These are phyloP conservation scores for Palaemon carinicauda DNA, from an alignment of 1,140 invertebrate genomes.

Conservation along the genomic window DNA sequence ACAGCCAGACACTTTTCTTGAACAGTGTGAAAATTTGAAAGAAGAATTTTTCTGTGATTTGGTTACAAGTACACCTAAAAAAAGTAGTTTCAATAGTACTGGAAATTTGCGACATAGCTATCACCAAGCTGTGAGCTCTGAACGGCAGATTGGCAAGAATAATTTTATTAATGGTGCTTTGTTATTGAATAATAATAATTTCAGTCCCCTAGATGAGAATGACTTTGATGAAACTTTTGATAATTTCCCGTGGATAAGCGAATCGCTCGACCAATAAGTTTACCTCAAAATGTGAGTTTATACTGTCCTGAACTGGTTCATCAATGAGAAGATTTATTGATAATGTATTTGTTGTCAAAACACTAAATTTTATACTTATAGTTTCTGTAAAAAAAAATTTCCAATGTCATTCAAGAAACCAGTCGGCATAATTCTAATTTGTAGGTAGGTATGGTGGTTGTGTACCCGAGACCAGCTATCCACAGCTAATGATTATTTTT, in stretches of 20 bases:
- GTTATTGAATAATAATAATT: constrained; percentile 50
- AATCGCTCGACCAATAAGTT: constrained; percentile 44
- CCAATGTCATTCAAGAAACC: too few relatives aligned
- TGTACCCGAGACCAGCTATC: too few relatives aligned
- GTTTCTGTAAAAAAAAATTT: too few relatives aligned
- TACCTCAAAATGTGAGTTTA: constrained; percentile 26
- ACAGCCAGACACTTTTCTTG: constrained; percentile 29
- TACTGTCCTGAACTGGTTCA: background rate
- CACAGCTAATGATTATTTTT: too few relatives aligned
- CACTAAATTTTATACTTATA: too few relatives aligned
- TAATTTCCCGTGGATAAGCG: constrained; percentile 55
- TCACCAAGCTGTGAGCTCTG: constrained; percentile 26
- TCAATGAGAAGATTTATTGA: too few relatives aligned
- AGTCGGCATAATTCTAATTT: too few relatives aligned
- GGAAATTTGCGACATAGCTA: constrained; percentile 21
- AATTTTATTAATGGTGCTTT: constrained; percentile 56
- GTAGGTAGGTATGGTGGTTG: too few relatives aligned
- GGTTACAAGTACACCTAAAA: constrained; percentile 50
- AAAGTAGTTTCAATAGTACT: constrained; percentile 30
- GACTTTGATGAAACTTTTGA: constrained; percentile 54
- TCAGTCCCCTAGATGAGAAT: constrained; percentile 47
- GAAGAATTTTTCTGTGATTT: constrained; percentile 51
- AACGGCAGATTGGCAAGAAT: constrained; percentile 34
- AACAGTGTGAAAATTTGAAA: constrained; percentile 42
- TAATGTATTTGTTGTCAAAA: too few relatives aligned